A percentile compares a stretch with the other conserved stretches of the same genome.
Conservation (phyloP, 2,113 vertebrate genomes). For the Elephas maximus region DNA sequence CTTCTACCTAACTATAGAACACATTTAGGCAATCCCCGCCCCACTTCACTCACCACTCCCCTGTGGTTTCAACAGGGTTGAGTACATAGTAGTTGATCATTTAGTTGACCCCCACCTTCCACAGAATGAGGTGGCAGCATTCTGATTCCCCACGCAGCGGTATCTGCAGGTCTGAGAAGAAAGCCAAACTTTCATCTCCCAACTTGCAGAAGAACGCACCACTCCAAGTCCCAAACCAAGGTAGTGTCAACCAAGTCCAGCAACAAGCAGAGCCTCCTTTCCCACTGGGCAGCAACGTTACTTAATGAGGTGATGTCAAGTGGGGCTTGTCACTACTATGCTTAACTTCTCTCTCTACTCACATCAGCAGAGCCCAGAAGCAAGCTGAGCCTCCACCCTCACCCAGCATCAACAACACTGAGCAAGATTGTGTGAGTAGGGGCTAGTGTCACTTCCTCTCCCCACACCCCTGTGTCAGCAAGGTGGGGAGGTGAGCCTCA, state of each 20-base stretch:
- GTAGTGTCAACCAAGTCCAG: not conserved
- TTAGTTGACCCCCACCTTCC: not conserved
- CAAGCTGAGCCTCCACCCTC: not conserved
- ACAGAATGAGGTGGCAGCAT: not conserved
- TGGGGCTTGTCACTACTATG: not conserved
- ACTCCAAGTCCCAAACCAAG: not conserved
- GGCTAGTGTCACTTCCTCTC: not conserved
- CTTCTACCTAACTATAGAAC: not conserved
- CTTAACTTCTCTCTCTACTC: not conserved
- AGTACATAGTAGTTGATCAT: not conserved
- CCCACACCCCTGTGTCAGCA: not conserved
- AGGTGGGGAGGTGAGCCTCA: not conserved
- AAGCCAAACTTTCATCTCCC: not conserved
- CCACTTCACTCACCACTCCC: not conserved
- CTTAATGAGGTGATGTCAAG: not conserved
- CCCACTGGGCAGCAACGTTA: not conserved
- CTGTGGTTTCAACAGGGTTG: not conserved
- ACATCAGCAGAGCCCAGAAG: not conserved
- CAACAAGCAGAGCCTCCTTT: not conserved
- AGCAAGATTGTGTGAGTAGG: not conserved
- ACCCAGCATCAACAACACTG: not conserved
- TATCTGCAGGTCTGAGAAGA: not conserved
- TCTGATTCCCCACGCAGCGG: not conserved
- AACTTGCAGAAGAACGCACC: not conserved
- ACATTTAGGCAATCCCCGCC: not conserved